A percentile compares a stretch with the other conserved stretches of the same genome.
phyloP scores from a whole-genome alignment of 2,888 invertebrate species.

The Tinea semifulvella region DNA sequence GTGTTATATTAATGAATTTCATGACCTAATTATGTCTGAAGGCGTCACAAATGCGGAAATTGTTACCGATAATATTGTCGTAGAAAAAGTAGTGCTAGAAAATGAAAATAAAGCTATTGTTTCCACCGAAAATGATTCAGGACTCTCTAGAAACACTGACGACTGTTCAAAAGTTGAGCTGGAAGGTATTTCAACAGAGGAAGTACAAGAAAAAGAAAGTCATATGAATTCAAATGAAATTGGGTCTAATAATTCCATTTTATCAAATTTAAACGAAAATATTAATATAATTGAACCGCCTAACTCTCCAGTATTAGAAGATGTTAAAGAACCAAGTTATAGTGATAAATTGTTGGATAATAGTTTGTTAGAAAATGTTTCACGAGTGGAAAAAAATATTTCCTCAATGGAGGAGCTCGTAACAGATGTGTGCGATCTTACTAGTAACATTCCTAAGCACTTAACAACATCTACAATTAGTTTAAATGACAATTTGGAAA shows the following conservation, averaged over 20 bases:
- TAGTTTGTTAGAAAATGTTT: no score
- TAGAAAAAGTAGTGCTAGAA: background rate
- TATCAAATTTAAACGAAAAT: background rate
- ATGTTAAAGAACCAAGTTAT: background rate
- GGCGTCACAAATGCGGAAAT: background rate
- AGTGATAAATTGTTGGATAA: background rate
- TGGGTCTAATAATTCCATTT: background rate
- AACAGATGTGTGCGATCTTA: no score
- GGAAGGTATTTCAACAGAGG: background rate
- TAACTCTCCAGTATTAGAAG: constrained; percentile 16
- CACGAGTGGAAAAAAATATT: no score
- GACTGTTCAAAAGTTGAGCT: background rate
- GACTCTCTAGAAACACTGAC: background rate
- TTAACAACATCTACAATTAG: constrained; percentile 42
- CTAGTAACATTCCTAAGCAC: no score
- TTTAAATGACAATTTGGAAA: constrained; percentile 30
- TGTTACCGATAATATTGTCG: background rate
- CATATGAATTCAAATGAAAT: background rate
- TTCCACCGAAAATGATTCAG: background rate
- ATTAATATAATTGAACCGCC: background rate
- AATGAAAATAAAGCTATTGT: background rate
- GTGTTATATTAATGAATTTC: background rate
- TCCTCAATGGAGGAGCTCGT: no score
- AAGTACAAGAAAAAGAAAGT: constrained; percentile 3
- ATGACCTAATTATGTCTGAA: constrained; percentile 4